Evolutionary conservation across 2,888 invertebrate genomes (phyloP).

Genomic region (Villa cingulata): DNA sequence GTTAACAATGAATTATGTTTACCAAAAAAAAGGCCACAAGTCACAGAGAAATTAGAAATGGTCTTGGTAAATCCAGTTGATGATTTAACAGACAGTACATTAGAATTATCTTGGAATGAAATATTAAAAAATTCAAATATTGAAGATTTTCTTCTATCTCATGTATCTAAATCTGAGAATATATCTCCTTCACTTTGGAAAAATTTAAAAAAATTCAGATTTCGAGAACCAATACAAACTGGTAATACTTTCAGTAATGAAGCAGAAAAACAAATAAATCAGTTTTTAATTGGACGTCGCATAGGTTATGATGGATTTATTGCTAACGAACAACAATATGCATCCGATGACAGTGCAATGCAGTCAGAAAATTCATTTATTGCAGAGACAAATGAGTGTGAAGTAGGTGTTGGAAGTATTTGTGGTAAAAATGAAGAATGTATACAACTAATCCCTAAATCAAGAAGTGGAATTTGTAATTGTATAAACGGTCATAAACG

Average conservation of each 20-base stretch:
- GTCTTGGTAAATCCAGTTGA: slow-evolving; percentile 58
- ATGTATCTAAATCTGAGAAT: slow-evolving; percentile 3
- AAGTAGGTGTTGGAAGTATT: slow-evolving; percentile 38
- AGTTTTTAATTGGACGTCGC: slow-evolving; percentile 18
- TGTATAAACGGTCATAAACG: slow-evolving; percentile 51
- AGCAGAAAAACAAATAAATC: slow-evolving; percentile 29
- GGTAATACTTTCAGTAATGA: not conserved
- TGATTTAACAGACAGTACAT: not conserved
- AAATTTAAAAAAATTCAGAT: slow-evolving; percentile 23
- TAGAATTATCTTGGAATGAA: slow-evolving; percentile 24
- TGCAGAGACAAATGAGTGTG: slow-evolving; percentile 37
- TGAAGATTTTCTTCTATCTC: slow-evolving; percentile 18
- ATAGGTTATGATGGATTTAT: slow-evolving; percentile 16
- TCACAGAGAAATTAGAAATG: slow-evolving; percentile 54
- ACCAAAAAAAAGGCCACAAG: slow-evolving; percentile 48
- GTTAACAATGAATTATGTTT: slow-evolving; percentile 55
- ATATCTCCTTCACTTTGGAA: slow-evolving; percentile 28
- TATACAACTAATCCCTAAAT: slow-evolving; percentile 40
- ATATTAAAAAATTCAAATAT: slow-evolving; percentile 22
- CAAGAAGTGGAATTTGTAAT: slow-evolving; percentile 54
- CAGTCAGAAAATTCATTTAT: slow-evolving; percentile 39
- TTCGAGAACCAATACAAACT: slow-evolving; percentile 12
- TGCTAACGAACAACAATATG: slow-evolving; percentile 18
- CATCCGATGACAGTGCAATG: slow-evolving; percentile 25
- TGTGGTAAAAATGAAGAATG: slow-evolving; percentile 63